Percentiles rank a stretch among this genome's conserved stretches.
These are phyloP conservation scores for Sprattus sprattus DNA, from an alignment of 2,113 vertebrate genomes.

Conservation along the genomic window DNA sequence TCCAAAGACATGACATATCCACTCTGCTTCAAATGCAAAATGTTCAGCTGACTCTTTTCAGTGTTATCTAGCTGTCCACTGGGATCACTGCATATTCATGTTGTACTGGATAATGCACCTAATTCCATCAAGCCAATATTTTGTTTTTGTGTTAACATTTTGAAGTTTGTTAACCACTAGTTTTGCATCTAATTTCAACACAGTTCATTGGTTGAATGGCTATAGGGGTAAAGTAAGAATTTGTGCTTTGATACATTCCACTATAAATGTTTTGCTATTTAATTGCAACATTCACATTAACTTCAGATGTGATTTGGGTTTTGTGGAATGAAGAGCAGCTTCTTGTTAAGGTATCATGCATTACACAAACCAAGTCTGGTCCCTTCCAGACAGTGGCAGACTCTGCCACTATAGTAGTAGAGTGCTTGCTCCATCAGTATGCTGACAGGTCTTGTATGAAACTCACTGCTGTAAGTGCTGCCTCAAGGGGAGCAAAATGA, in stretches of 20 bases:
- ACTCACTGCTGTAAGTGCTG: background rate
- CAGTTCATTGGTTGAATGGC: too few relatives aligned
- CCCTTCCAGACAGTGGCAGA: background rate
- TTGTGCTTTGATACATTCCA: too few relatives aligned
- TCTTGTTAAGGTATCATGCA: background rate
- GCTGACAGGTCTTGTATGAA: background rate
- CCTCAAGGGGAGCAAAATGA: background rate
- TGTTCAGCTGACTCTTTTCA: background rate
- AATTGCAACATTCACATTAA: too few relatives aligned
- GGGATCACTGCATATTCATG: background rate
- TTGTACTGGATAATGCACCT: background rate
- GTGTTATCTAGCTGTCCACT: background rate
- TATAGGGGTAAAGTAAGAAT: too few relatives aligned
- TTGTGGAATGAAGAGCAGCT: too few relatives aligned
- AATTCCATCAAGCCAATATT: background rate
- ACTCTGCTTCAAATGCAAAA: background rate
- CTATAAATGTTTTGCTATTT: too few relatives aligned
- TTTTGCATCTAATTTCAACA: too few relatives aligned
- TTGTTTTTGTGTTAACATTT: background rate
- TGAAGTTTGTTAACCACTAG: background rate
- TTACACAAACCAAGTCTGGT: background rate
- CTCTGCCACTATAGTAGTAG: too few relatives aligned
- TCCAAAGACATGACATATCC: background rate
- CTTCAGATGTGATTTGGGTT: too few relatives aligned
- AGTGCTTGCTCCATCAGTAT: background rate